These are phyloP conservation scores for Patagioenas fasciata DNA, from an alignment of 2,113 vertebrate species.

Conservation along the genomic window DNA sequence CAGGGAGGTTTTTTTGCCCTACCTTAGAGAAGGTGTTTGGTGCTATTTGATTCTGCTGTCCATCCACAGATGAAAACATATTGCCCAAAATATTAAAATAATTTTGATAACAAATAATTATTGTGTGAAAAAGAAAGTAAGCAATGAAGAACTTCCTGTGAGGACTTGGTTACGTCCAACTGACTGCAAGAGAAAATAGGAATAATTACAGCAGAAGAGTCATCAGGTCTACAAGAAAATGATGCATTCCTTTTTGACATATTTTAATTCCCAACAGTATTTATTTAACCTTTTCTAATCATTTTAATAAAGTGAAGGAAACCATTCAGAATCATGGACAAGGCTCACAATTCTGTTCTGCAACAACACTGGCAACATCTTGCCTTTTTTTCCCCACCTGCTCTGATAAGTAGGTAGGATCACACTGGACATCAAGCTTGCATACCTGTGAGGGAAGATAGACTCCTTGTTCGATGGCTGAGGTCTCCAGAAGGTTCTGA, in stretches of 20 bases:
- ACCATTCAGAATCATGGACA: not conserved
- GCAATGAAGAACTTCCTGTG: not conserved
- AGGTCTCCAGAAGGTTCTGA: not conserved
- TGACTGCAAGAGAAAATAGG: not conserved
- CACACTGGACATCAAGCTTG: not conserved
- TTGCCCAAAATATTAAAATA: conserved; percentile 11
- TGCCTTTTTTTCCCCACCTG: not conserved
- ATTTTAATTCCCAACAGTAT: not conserved
- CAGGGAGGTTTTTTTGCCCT: not conserved
- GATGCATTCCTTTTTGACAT: not conserved
- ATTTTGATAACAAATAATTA: not conserved
- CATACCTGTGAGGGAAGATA: not conserved
- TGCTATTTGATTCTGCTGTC: not conserved
- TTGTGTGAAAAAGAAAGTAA: not conserved
- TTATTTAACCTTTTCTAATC: not conserved
- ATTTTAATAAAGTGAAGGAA: not conserved
- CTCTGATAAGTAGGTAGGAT: not conserved
- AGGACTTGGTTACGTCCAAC: not conserved
- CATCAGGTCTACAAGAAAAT: not conserved
- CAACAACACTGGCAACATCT: not conserved
- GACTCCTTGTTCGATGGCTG: not conserved
- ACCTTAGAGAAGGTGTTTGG: not conserved
- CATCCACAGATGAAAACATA: not conserved
- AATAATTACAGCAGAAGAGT: not conserved
- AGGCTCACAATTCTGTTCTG: not conserved